These are phyloP conservation scores for Dryococelus australis DNA, from an alignment of 2,888 invertebrate species.

Conservation along the genomic window DNA sequence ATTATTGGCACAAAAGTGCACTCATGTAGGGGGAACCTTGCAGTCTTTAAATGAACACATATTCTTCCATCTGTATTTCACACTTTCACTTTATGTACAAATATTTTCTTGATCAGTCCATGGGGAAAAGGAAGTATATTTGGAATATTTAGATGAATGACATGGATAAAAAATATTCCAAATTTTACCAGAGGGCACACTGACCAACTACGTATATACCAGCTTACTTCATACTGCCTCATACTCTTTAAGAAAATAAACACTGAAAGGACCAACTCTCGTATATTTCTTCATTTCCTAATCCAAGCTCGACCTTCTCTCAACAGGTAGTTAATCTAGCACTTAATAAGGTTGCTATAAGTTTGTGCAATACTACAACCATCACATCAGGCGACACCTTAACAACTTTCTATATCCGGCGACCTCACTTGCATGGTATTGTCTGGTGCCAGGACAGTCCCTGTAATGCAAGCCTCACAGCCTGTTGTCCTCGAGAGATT, in stretches of 20 bases:
- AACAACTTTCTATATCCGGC: too few relatives aligned
- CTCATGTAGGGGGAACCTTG: not conserved
- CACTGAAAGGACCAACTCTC: not conserved
- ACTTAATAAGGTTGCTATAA: not conserved
- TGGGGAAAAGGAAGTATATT: not conserved
- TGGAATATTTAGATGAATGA: not conserved
- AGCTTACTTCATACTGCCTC: not conserved
- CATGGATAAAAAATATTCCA: not conserved
- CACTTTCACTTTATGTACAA: not conserved
- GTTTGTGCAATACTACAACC: not conserved
- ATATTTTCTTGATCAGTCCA: not conserved
- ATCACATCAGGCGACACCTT: too few relatives aligned
- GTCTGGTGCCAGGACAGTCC: too few relatives aligned
- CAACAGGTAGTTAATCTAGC: not conserved
- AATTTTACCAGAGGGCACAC: not conserved
- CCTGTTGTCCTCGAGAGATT: constrained; percentile 44
- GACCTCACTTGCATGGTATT: too few relatives aligned
- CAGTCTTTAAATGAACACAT: constrained; percentile 16
- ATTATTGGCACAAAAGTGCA: not conserved
- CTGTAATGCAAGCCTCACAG: constrained; percentile 37
- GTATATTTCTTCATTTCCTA: not conserved
- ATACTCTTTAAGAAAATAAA: constrained; percentile 12
- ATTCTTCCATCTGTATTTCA: not conserved
- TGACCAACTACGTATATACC: not conserved
- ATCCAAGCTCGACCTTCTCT: not conserved